Evolutionary conservation across 2,888 invertebrate genomes (phyloP).

Genomic region (Aporophyla nigra): DNA sequence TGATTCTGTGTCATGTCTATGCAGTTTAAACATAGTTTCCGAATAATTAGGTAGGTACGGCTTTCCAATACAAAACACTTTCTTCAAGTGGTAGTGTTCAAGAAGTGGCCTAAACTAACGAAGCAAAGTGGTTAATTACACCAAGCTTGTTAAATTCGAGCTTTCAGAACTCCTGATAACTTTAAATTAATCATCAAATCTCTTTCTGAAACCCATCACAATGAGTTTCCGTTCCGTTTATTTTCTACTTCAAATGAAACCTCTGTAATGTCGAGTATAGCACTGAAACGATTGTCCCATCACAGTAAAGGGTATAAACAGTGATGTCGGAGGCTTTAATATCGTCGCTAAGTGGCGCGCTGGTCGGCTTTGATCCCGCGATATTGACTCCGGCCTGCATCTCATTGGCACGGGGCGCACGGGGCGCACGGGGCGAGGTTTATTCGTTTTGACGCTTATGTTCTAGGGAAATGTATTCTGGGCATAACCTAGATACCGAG

Average conservation of each 20-base stretch:
- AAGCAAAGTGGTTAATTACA: no score
- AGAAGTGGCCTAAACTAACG: background rate
- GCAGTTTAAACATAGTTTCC: background rate
- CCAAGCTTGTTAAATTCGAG: background rate
- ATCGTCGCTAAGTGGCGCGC: conserved; percentile 66
- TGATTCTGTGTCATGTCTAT: background rate
- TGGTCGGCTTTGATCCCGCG: conserved; percentile 67
- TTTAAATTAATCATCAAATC: background rate
- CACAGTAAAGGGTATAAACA: conserved; percentile 48
- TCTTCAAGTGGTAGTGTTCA: no score
- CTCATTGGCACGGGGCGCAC: conserved; percentile 56
- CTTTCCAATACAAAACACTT: no score
- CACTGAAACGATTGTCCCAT: conserved; percentile 40
- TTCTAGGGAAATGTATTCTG: background rate
- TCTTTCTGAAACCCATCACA: background rate
- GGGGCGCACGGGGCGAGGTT: conserved; percentile 47
- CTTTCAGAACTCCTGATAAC: no score
- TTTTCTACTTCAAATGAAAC: background rate
- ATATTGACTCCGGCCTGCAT: conserved; percentile 68
- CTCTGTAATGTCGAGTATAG: background rate
- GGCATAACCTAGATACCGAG: background rate
- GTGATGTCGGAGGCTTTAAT: conserved; percentile 58
- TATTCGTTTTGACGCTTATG: background rate
- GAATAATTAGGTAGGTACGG: background rate
- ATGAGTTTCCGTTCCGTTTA: background rate